Conservation (phyloP, 2,113 vertebrate genomes). For the Passer montanus region DNA sequence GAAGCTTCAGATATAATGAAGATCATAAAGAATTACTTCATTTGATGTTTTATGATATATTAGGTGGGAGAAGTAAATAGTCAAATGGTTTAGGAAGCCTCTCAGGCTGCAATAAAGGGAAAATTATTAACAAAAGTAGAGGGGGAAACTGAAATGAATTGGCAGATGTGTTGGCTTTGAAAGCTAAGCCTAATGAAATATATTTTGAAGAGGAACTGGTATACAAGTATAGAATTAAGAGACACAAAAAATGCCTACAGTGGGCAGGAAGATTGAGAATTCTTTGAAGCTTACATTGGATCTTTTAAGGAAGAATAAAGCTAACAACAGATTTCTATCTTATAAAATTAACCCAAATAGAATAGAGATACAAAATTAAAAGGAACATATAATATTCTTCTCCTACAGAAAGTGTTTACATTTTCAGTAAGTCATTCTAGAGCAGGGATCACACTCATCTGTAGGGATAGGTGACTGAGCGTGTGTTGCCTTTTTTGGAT, state of each 20-base stretch:
- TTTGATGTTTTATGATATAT: background rate
- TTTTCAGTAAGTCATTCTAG: background rate
- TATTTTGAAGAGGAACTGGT: background rate
- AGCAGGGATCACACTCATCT: background rate
- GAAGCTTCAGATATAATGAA: background rate
- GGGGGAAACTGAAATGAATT: background rate
- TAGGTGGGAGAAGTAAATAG: background rate
- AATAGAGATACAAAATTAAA: background rate
- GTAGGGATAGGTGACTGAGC: background rate
- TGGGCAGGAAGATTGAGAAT: background rate
- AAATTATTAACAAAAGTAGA: background rate
- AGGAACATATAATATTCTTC: background rate
- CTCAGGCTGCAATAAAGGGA: background rate
- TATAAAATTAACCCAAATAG: background rate
- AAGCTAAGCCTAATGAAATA: background rate
- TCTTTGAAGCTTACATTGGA: background rate
- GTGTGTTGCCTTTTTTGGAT: background rate
- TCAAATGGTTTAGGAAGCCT: background rate
- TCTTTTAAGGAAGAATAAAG: background rate
- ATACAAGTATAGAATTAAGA: background rate
- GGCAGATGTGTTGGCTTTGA: background rate
- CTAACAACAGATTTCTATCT: background rate
- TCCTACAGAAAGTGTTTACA: background rate
- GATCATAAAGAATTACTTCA: background rate
- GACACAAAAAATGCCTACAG: background rate